Evolutionary conservation across 2,113 vertebrate species (phyloP), one percentile per base, ranked within the genome.

Genomic region (Engraulis encrasicolus): DNA sequence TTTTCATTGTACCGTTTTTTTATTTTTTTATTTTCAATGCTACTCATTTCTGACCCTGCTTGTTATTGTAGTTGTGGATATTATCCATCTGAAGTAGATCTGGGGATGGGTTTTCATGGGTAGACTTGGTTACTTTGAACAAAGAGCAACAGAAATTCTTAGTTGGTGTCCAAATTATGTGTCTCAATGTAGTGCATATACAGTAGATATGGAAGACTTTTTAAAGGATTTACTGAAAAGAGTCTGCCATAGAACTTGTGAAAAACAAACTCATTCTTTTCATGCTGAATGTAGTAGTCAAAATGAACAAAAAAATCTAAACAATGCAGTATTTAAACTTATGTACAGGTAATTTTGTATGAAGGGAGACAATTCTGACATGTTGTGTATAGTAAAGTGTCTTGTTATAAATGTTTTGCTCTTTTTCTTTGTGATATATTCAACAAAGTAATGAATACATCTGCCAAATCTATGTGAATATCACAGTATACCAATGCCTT

Each of bases 281-380:
- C 88, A 90, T 87, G 86, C 88, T 93, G 90, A 93, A 93, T 94
- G 92, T 94, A 93, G 89, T 92, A 61, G 77, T 90, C 38, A 82
- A 90, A 89, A 81, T 88, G 82, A n/a, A n/a, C n/a, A n/a, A n/a
- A n/a, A 90, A 66, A 82, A 66, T 7, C 58, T 66, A 82, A 87
- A 83, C 81, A 87, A 86, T 85, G n/a, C n/a, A 85, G 83, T 85
- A 86, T 80, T 84, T 78, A 50, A 81, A 79, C 85, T 71, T 38
- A 78, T 49, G 85, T 80, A 86, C 79, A 82, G 50, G 34, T 79
- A 87, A 81, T 81, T 79, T 78, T 78, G n/a, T 71, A 37, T 48
- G 6, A 71, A 58, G 66, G 78, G 78, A 79, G 20, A 38, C 9
- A 31, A 80, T 27, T 31, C 79, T 78, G 54, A 20, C 50, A 84